These are phyloP conservation scores for Coregonus ussuriensis DNA, from an alignment of 2,797 vertebrate genomes.

Conservation along the genomic window DNA sequence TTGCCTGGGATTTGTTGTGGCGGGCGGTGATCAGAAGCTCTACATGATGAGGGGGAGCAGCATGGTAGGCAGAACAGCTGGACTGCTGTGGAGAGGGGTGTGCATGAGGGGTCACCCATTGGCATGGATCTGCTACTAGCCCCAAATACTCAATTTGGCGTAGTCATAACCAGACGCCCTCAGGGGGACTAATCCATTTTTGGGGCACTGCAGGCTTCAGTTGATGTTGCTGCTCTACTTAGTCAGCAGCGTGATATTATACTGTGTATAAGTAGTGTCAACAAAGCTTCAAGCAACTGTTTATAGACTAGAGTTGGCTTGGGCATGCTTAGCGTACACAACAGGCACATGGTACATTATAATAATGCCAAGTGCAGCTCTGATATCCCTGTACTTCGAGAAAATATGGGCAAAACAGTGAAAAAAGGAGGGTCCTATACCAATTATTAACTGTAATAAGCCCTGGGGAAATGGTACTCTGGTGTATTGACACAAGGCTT, in stretches of 20 bases:
- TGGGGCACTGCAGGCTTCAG: background rate
- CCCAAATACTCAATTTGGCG: no score
- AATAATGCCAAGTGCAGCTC: background rate
- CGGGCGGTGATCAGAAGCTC: background rate
- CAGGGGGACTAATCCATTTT: background rate
- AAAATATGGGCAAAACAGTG: background rate
- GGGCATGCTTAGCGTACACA: background rate
- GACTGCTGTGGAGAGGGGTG: constrained; percentile 1
- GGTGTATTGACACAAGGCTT: constrained; percentile 19
- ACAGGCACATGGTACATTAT: no score
- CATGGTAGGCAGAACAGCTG: constrained; percentile 6
- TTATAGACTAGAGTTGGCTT: background rate
- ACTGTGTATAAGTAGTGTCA: background rate
- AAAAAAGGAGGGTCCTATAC: no score
- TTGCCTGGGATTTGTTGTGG: constrained; percentile 3
- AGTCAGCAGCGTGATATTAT: background rate
- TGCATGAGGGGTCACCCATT: background rate
- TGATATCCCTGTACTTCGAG: background rate
- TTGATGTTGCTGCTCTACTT: constrained; percentile 2
- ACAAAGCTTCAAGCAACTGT: constrained; percentile 1
- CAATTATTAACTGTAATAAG: constrained; percentile 7
- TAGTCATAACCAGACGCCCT: background rate
- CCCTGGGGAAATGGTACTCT: constrained; percentile 6
- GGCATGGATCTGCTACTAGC: background rate
- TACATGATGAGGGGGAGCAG: background rate